A percentile compares a stretch with the other conserved stretches of the same genome.
Evolutionary conservation across 2,888 invertebrate species (phyloP).

Genomic region (Agrochola litura): DNA sequence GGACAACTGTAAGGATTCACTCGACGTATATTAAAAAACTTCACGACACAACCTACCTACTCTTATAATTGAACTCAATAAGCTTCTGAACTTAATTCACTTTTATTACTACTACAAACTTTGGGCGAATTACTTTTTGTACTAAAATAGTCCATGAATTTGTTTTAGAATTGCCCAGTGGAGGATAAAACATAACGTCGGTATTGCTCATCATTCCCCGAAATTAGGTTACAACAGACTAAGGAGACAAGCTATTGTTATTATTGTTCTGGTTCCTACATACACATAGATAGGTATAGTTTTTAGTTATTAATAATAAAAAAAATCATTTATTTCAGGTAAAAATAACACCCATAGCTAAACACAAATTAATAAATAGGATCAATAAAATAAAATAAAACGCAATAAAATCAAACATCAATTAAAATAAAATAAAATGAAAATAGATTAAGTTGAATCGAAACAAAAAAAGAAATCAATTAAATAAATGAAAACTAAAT

Average conservation of each 20-base stretch:
- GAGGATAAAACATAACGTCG: constrained; percentile 18
- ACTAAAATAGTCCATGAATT: constrained; percentile 34
- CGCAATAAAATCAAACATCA: no score
- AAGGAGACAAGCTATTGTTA: not conserved
- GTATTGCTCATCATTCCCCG: constrained; percentile 36
- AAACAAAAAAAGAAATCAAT: no score
- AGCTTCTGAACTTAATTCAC: constrained; percentile 34
- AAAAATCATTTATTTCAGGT: no score
- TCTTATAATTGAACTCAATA: constrained; percentile 43
- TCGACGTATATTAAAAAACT: constrained; percentile 56
- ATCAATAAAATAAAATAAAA: no score
- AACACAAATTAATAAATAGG: no score
- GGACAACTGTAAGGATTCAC: constrained; percentile 37
- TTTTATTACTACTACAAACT: constrained; percentile 48
- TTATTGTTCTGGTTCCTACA: no score
- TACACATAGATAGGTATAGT: no score
- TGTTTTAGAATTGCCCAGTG: constrained; percentile 29
- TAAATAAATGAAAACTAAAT: no score
- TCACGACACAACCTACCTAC: constrained; percentile 30
- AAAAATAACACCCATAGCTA: no score
- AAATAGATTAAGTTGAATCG: no score
- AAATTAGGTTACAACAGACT: constrained; percentile 3
- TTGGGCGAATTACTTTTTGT: constrained; percentile 47
- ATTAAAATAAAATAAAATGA: no score
- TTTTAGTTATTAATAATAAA: no score